Evolutionary conservation across 1,140 invertebrate genomes (phyloP).

Genomic region (Bombus turneri): DNA sequence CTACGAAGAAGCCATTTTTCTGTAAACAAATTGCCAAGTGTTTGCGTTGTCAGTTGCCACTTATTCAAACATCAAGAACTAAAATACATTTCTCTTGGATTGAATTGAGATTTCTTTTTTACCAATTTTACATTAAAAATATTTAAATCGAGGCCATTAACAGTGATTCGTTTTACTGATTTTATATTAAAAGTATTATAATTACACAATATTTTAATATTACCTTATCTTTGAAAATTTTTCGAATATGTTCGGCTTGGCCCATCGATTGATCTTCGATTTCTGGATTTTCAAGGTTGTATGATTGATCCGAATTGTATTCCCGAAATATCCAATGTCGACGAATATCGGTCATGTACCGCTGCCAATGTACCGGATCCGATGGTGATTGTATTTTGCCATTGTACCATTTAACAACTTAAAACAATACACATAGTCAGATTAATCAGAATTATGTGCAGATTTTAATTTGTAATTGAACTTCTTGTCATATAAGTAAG

Average conservation of each 20-base stretch:
- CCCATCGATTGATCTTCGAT: slow-evolving; percentile 80
- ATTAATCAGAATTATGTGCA: background rate
- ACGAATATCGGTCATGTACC: slow-evolving; percentile 44
- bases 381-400: slow-evolving; percentile 40
- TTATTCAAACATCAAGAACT: background rate
- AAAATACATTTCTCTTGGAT: no score
- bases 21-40: slow-evolving; percentile 54
- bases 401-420: slow-evolving; percentile 66
- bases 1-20: slow-evolving; percentile 83
- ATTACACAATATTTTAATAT: background rate
- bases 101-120: background rate
- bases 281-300: slow-evolving; percentile 69
- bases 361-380: slow-evolving; percentile 24
- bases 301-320: slow-evolving; percentile 59
- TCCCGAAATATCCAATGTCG: slow-evolving; percentile 64
- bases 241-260: slow-evolving; percentile 73
- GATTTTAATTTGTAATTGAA: background rate
- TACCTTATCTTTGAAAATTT: slow-evolving; percentile 76
- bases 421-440: background rate
- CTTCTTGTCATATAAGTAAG: no score
- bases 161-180: background rate
- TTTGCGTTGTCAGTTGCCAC: background rate
- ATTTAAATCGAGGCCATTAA: background rate
- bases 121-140: background rate
- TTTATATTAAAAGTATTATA: background rate